These are phyloP conservation scores for Aquatica leii DNA, from an alignment of 2,888 invertebrate species.

Conservation along the genomic window DNA sequence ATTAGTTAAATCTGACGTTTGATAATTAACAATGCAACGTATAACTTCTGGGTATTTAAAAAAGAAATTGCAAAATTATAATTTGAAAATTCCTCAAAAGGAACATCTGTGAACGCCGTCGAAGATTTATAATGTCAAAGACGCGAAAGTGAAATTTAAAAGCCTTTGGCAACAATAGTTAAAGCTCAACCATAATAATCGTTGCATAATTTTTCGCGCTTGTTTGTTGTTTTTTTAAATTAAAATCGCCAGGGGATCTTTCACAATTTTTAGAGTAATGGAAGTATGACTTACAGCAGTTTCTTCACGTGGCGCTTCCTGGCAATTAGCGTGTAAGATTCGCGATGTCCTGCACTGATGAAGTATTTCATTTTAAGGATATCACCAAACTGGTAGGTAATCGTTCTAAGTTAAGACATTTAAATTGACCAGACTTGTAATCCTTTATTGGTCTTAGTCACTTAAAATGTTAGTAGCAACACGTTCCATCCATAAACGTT, in stretches of 20 bases:
- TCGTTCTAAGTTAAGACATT: too few relatives aligned
- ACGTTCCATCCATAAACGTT: conserved; percentile 29
- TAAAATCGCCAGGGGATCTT: conserved; percentile 28
- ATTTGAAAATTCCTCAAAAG: conserved; percentile 7
- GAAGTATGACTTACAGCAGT: conserved; percentile 65
- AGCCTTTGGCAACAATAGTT: conserved; percentile 4
- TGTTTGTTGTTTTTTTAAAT: background rate
- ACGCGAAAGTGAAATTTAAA: conserved; percentile 9
- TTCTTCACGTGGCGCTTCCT: conserved; percentile 73
- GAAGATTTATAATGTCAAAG: conserved; percentile 2
- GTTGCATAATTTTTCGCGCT: background rate
- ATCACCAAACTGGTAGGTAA: background rate
- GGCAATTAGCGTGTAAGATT: conserved; percentile 69
- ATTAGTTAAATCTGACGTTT: background rate
- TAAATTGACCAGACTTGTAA: background rate
- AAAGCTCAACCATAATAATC: background rate
- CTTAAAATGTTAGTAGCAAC: conserved; percentile 7
- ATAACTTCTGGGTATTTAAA: background rate
- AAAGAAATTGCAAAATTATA: background rate
- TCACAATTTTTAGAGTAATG: conserved; percentile 20
- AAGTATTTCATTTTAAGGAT: conserved; percentile 67
- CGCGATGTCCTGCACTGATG: conserved; percentile 64
- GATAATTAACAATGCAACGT: conserved; percentile 3
- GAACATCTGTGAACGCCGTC: background rate
- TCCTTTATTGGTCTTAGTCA: conserved; percentile 13